Base-by-base conservation (phyloP, 2,113 vertebrate genomes). In the Galeopterus variegatus region DNA sequence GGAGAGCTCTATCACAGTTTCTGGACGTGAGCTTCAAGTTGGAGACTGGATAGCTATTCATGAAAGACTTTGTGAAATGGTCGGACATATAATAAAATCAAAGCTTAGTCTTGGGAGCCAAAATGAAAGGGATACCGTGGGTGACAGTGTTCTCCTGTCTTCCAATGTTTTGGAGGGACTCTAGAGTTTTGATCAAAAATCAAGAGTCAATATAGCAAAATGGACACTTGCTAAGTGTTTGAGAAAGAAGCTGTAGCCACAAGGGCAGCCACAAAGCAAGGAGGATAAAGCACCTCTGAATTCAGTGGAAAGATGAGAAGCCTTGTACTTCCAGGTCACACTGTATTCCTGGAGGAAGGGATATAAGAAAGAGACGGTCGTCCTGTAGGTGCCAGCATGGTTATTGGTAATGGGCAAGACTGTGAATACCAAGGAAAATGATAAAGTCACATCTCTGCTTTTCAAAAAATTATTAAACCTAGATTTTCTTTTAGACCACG, bases 311-410 rank as follows among this genome's bases (percentile, higher is more conserved):
- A 62, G 5, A 14, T 62, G 5, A 82, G 26, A 0, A 15, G 19
- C 1, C 26, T 89, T 60, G 23, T 23, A 65, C 2, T 11, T 91
- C 24, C 31, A 82, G 62, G 24, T 67, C 19, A 77, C 14, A 79
- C 0, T 7, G 2, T 8, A 19, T 14, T 58, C 14, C 9, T 26
- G 3, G 41, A 45, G 65, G 0, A 11, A 1, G 2, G 15, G 13
- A 36, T 58, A 6, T 0, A 58, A 83, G 24, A 62, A 79, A 72
- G 11, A 2, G 3, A 48, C 17, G 3, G 15, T 41, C 7, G 56
- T 21, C 1, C 21, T 69, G 13, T 26, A 70, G 45, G 7, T 24
- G 6, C 19, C 36, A 31, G 9, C 11, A 33, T 31, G 56, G 4
- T 79, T 87, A 33, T 19, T 0, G 10, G 11, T 48, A 28, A n/a